Percentiles rank a stretch among this genome's conserved stretches.
Conservation (phyloP, 2,888 invertebrate genomes). For the Bimastos eiseni region DNA sequence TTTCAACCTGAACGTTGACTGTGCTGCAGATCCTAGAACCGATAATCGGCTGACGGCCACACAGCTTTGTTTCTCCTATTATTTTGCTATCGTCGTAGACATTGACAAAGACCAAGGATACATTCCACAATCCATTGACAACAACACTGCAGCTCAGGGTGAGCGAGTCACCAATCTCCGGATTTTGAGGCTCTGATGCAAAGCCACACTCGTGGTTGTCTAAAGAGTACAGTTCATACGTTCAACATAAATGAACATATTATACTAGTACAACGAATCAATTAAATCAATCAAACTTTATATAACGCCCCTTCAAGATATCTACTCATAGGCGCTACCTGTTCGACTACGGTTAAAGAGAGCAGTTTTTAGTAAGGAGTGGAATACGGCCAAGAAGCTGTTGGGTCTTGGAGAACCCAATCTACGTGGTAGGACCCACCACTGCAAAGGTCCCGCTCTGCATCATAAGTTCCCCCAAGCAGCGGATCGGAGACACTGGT, state of each 20-base stretch:
- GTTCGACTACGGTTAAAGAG: too few relatives aligned
- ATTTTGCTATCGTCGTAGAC: neutral
- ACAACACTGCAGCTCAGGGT: neutral
- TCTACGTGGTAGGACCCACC: too few relatives aligned
- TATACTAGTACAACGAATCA: too few relatives aligned
- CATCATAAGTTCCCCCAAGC: too few relatives aligned
- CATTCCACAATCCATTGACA: neutral
- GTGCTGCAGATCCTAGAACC: neutral
- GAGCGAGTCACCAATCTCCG: neutral
- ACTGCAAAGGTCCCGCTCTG: too few relatives aligned
- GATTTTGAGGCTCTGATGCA: neutral
- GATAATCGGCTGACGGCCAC: neutral
- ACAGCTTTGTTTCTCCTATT: neutral
- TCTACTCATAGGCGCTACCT: too few relatives aligned
- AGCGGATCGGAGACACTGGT: too few relatives aligned
- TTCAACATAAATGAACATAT: neutral
- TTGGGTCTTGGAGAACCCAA: too few relatives aligned
- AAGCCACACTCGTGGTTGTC: neutral
- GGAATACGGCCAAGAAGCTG: too few relatives aligned
- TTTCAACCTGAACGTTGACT: neutral
- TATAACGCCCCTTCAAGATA: too few relatives aligned
- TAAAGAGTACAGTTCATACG: neutral
- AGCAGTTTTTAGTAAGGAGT: too few relatives aligned
- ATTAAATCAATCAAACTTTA: too few relatives aligned
- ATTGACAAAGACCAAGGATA: neutral